phyloP scores from a whole-genome alignment of 2,113 vertebrate species.

The Otus sunia region DNA sequence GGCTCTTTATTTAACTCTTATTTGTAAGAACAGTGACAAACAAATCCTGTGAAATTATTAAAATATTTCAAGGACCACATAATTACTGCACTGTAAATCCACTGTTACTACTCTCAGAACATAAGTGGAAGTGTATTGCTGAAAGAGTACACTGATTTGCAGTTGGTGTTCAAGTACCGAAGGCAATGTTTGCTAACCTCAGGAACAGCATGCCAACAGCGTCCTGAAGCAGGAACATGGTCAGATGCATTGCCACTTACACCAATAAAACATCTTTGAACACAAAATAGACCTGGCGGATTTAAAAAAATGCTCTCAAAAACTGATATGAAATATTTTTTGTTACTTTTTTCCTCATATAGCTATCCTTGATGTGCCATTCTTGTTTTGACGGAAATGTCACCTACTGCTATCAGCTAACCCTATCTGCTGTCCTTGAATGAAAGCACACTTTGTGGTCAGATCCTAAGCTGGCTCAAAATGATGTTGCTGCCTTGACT shows the following conservation, averaged over 20 bases:
- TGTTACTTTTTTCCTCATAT: not conserved
- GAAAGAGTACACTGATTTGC: not conserved
- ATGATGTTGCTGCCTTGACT: conserved; percentile 6
- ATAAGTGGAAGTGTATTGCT: not conserved
- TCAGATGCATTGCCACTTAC: not conserved
- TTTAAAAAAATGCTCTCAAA: not conserved
- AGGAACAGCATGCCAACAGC: not conserved
- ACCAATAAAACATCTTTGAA: not conserved
- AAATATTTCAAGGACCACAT: not conserved
- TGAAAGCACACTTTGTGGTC: not conserved
- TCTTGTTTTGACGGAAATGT: not conserved
- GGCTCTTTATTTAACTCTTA: not conserved
- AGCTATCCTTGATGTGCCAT: not conserved
- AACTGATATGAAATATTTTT: not conserved
- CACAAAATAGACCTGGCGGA: not conserved
- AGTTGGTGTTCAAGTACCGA: not conserved
- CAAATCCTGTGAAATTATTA: not conserved
- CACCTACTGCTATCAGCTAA: not conserved
- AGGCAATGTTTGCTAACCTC: not conserved
- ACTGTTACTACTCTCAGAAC: not conserved
- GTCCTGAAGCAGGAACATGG: not conserved
- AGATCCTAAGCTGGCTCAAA: not conserved
- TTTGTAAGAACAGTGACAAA: not conserved
- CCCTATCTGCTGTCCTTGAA: not conserved
- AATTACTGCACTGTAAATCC: not conserved